Evolutionary conservation across 30 jellyfish, hydroid and myxozoan genomes (phyloP), one percentile per base, ranked within the genome.

Genomic region (Aurelia coerulea): DNA sequence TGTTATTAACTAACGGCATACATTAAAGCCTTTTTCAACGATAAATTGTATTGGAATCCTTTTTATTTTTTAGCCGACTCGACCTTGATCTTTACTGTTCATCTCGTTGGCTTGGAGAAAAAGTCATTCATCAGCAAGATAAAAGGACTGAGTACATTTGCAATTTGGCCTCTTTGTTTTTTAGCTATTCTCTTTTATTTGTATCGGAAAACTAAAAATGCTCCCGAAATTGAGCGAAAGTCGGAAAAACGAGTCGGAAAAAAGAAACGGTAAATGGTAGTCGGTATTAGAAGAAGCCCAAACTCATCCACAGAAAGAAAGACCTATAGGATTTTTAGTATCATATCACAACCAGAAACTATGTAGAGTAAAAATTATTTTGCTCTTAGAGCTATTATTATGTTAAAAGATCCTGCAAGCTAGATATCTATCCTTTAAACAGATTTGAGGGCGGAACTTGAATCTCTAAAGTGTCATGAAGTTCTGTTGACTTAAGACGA

Each of bases 31-130:
- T 46, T 46, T 46, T 7, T 14, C 4, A 6, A 4, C 8, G 56
- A 46, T 46, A 46, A 46, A 46, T 46, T 46, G 56, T 6, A 0
- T 46, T 46, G 12, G 56, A 46, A 46, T 46, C 23, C 35, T 81
- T 42, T 65, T 35, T 53, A 7, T n/a, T 0, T 88, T 74, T 46
- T 69, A 93, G 98, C 92, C 73, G 96, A 88, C n/a, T 83, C 98
- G 17, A 78, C 96, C 64, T 79, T 93, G 41, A 80, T 93, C 9
- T 93, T 87, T 80, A 88, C 96, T 14, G 96, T 93, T 67, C 98
- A 93, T 52, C 84, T 93, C 42, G 89, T 93, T 35, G 90, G 90
- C 34, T 32, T 93, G 46, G 97, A 93, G 72, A 89, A 90, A 62
- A 69, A 60, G 54, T 88, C 98, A 9, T 7, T 81, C 34, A 46